Percentiles rank a stretch among this genome's conserved stretches.
Evolutionary conservation across 1,140 invertebrate genomes (phyloP).

Genomic region (Camponotus pennsylvanicus): DNA sequence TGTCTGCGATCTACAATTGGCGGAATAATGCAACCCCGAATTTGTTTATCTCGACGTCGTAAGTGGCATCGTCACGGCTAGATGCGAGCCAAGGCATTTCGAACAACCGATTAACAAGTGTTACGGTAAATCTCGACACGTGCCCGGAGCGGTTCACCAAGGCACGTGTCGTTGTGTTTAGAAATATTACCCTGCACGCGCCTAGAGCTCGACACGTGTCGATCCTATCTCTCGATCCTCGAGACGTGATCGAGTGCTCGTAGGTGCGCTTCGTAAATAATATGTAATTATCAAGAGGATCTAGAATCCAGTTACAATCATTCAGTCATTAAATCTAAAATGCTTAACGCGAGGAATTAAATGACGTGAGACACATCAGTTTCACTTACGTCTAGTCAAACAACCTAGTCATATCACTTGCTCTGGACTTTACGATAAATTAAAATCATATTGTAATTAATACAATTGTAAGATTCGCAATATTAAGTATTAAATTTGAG

Average conservation of each 20-base stretch:
- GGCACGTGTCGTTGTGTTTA: conserved; percentile 80
- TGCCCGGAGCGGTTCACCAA: conserved; percentile 37
- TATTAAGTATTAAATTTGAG: not conserved
- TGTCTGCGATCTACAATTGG: not conserved
- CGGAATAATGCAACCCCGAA: not conserved
- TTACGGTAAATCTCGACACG: conserved; percentile 68
- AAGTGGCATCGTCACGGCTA: not conserved
- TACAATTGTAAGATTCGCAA: not conserved
- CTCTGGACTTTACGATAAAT: not conserved
- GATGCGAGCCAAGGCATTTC: not conserved
- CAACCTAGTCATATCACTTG: conserved; percentile 21
- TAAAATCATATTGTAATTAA: not conserved
- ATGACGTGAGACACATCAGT: not conserved
- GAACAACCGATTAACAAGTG: conserved; percentile 45
- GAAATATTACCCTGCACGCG: conserved; percentile 73
- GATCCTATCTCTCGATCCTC: conserved; percentile 68
- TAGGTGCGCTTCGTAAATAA: conserved; percentile 26
- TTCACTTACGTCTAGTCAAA: conserved; percentile 33
- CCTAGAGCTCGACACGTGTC: conserved; percentile 69
- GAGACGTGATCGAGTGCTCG: conserved; percentile 59
- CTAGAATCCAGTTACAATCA: not conserved
- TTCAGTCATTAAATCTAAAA: not conserved
- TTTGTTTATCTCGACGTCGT: not conserved
- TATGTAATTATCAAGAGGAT: not conserved
- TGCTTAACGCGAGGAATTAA: not conserved